Evolutionary conservation across 1,140 invertebrate species (phyloP).

Genomic region (Spodoptera litura): DNA sequence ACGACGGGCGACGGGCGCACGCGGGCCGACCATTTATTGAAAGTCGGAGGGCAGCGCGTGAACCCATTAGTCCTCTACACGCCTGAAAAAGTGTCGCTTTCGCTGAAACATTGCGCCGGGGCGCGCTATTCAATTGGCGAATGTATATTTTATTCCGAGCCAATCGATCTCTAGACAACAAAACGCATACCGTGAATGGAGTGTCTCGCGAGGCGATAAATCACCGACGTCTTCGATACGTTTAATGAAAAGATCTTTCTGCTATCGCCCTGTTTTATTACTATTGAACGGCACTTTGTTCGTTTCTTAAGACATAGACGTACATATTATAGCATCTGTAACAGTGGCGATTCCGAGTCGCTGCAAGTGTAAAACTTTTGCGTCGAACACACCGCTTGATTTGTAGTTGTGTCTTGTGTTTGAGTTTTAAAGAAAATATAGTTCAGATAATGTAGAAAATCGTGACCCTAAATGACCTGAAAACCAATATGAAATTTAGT

Average conservation of each 20-base stretch:
- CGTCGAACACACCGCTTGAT: constrained; percentile 33
- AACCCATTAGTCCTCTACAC: constrained; percentile 78
- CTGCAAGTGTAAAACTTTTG: constrained; percentile 41
- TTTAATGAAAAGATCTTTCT: constrained; percentile 80
- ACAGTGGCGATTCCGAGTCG: constrained; percentile 7
- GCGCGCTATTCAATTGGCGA: constrained; percentile 82
- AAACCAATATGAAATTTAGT: not conserved
- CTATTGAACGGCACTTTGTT: constrained; percentile 52
- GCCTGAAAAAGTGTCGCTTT: constrained; percentile 82
- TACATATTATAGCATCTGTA: constrained; percentile 34
- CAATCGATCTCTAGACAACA: constrained; percentile 84
- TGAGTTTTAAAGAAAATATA: constrained; percentile 33
- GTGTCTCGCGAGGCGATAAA: constrained; percentile 80
- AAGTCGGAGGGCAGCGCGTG: constrained; percentile 78
- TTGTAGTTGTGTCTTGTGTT: constrained; percentile 30
- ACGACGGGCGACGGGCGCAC: constrained; percentile 57
- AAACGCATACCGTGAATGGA: constrained; percentile 79
- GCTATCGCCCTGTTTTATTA: constrained; percentile 64
- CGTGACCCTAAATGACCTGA: not conserved
- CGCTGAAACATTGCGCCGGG: constrained; percentile 80
- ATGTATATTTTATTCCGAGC: constrained; percentile 83
- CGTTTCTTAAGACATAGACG: constrained; percentile 42
- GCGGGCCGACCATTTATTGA: constrained; percentile 78
- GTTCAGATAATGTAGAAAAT: constrained; percentile 7
- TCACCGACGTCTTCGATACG: constrained; percentile 76